Percentiles rank a stretch among this genome's conserved stretches.
Evolutionary conservation across 2,113 vertebrate species (phyloP).

Genomic region (Hippocampus mohnikei): DNA sequence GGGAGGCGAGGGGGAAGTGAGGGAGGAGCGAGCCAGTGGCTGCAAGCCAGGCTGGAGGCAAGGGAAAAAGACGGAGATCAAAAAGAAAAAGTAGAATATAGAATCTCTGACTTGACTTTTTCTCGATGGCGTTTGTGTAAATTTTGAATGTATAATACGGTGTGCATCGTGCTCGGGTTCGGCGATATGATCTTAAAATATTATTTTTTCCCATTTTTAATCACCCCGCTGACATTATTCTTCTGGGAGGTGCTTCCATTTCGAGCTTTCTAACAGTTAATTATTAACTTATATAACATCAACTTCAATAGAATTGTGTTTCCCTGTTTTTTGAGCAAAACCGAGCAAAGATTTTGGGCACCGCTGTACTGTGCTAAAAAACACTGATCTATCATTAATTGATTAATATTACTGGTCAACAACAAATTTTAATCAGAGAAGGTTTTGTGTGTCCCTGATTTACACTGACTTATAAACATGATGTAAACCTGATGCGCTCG

Average conservation of each 20-base stretch:
- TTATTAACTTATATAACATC: not conserved
- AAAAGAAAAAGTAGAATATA: conserved; percentile 20
- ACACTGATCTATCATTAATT: too few relatives aligned
- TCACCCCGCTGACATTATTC: not conserved
- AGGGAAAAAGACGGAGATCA: conserved; percentile 33
- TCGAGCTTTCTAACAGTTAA: not conserved
- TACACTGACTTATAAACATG: too few relatives aligned
- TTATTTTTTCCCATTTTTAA: too few relatives aligned
- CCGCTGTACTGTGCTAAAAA: too few relatives aligned
- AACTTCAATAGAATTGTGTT: not conserved
- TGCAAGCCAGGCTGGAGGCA: conserved; percentile 73
- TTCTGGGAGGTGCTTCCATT: not conserved
- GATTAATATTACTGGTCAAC: too few relatives aligned
- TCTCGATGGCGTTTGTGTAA: conserved; percentile 2
- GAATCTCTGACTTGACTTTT: conserved; percentile 12
- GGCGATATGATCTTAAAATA: not conserved
- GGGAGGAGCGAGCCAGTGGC: conserved; percentile 70
- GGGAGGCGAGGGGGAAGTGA: conserved; percentile 52
- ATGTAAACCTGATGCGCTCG: too few relatives aligned
- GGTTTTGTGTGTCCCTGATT: too few relatives aligned
- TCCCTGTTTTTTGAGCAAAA: not conserved
- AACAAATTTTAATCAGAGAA: too few relatives aligned
- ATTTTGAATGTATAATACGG: not conserved
- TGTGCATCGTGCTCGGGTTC: not conserved
- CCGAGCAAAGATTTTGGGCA: too few relatives aligned